Evolutionary conservation across 2,797 vertebrate genomes (phyloP).

Genomic region (Gadopsis bispinosus): DNA sequence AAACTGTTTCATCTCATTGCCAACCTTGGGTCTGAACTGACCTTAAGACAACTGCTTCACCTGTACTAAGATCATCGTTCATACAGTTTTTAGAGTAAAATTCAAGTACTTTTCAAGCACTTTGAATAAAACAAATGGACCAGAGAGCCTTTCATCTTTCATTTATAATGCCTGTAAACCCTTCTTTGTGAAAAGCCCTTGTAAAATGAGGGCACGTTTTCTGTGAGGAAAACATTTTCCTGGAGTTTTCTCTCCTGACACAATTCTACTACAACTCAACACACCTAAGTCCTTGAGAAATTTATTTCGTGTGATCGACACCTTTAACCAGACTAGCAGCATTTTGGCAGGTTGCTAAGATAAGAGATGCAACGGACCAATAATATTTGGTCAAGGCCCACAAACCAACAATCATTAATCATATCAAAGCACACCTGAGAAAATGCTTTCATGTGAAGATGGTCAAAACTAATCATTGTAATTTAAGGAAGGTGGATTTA

Average conservation of each 20-base stretch:
- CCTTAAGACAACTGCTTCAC: too few relatives aligned
- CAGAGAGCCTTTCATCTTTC: conserved; percentile 37
- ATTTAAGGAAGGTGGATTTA: conserved; percentile 11
- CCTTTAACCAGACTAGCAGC: conserved; percentile 17
- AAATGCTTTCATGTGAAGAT: conserved; percentile 3
- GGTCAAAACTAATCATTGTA: conserved; percentile 7
- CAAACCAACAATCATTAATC: conserved; percentile 36
- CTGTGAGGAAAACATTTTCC: conserved; percentile 23
- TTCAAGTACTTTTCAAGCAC: too few relatives aligned
- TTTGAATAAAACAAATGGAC: conserved; percentile 48
- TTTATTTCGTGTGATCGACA: conserved; percentile 15
- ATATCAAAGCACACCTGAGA: conserved; percentile 9
- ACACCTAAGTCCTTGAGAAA: conserved; percentile 51
- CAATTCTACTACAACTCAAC: conserved; percentile 47
- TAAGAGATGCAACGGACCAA: conserved; percentile 24
- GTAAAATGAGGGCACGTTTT: conserved; percentile 52
- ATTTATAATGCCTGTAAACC: conserved; percentile 52
- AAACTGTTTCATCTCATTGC: too few relatives aligned
- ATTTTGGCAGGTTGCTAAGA: conserved; percentile 38
- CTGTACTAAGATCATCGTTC: background rate
- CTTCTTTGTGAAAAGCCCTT: conserved; percentile 23
- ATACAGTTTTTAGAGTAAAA: too few relatives aligned
- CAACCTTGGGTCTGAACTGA: too few relatives aligned
- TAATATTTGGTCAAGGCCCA: conserved; percentile 20
- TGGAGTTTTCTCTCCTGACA: conserved; percentile 54